Evolutionary conservation across 2,888 invertebrate genomes (phyloP).

Genomic region (Nysson spinosus): DNA sequence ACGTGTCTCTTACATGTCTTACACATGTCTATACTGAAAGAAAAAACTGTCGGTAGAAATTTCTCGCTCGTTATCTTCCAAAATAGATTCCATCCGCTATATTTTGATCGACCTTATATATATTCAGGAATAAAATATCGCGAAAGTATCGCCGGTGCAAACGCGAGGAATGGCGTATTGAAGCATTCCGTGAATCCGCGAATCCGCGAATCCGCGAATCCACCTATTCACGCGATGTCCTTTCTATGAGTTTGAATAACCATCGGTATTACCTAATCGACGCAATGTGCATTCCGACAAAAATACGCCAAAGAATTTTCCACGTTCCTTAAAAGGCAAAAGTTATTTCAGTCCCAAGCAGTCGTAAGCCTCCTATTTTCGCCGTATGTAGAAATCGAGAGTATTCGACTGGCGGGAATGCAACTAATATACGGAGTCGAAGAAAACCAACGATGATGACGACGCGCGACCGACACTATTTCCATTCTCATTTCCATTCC

Average conservation of each 20-base stretch:
- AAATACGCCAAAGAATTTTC: slow-evolving; percentile 13
- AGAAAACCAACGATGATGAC: neutral
- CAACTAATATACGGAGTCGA: neutral
- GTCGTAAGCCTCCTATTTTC: slow-evolving; percentile 12
- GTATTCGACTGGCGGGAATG: neutral
- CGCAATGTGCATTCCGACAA: neutral
- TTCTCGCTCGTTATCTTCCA: neutral
- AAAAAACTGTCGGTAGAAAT: neutral
- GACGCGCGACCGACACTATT: too few species aligned
- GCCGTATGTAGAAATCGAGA: neutral
- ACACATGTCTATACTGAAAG: slow-evolving; percentile 8
- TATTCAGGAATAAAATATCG: too few species aligned
- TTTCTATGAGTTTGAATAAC: slow-evolving; percentile 8
- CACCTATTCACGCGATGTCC: neutral
- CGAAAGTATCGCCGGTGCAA: too few species aligned
- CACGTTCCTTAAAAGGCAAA: slow-evolving; percentile 5
- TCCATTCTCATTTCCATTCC: too few species aligned
- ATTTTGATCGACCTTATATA: too few species aligned
- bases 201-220: too few species aligned
- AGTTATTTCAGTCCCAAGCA: slow-evolving; percentile 5
- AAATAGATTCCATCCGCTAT: too few species aligned
- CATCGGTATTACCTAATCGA: slow-evolving; percentile 22
- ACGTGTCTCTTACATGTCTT: too few species aligned
- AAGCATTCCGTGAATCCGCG: too few species aligned
- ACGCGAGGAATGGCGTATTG: too few species aligned